Base-by-base conservation (phyloP, 2,888 invertebrate species). In the Trichopoda pennipes region DNA sequence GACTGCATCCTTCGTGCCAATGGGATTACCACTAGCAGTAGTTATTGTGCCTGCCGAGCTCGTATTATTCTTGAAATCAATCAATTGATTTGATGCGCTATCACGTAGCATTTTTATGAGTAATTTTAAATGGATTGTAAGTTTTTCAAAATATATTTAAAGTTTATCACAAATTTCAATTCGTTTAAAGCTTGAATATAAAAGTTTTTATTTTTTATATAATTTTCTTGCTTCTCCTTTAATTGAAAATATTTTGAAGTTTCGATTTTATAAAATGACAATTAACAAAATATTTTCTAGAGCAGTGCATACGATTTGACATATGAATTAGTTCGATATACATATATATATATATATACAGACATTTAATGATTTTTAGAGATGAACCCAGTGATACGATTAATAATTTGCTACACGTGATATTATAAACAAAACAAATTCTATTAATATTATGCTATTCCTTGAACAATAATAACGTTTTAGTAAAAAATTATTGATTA, bases 21-120 rank as follows among this genome's bases (percentile, higher is more conserved):
- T 93, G 0, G 98, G 98, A 38, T 93, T 93, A 69, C 98, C 99
- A 90, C 93, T 92, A 83, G 95, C 94, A 0, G 96, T 96, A 4
- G 96, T 95, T 84, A 96, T 92, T 58, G 93, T 91, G 14, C 75
- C 74, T 10, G 55, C 10, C 21, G 69, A 35, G 32, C 85, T 75
- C 23, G 92, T 86, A 92, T 87, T 83, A 88, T 93, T 93, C 89
- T 93, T 94, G 90, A 91, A 94, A 79, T 93, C 92, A 77, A 92
- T 92, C 66, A 95, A 92, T 88, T 95, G 94, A 85, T 94, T 93
- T 21, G 93, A 85, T 12, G 94, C 92, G 49, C 93, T 92, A 85
- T 94, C 93, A 81, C 94, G 92, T 23, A 35, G 69, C 81, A 81
- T 81, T 32, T 2, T 44, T n/a, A n/a, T n/a, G 16, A 14, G 16